Percentiles rank a stretch among this genome's conserved stretches.
These are phyloP conservation scores for Serripes groenlandicus DNA, from an alignment of 2,888 invertebrate genomes.

Conservation along the genomic window DNA sequence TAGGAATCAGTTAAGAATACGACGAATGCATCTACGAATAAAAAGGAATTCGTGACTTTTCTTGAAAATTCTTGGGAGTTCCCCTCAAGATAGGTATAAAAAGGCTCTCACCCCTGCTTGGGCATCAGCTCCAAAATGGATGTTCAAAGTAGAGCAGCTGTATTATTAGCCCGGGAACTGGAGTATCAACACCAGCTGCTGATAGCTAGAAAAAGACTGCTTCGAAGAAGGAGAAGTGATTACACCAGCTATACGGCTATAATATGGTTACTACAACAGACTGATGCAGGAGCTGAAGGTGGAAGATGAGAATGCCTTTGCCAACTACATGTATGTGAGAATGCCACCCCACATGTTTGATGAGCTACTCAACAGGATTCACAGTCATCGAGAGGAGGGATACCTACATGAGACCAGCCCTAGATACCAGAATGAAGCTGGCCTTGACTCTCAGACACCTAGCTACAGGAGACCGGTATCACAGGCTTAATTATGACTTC, in stretches of 20 bases:
- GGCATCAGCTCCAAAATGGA: conserved; percentile 26
- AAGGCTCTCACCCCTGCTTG: conserved; percentile 22
- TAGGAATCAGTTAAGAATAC: conserved; percentile 31
- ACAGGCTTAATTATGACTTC: too few relatives aligned
- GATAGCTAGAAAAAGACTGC: conserved; percentile 39
- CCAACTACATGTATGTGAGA: conserved; percentile 39
- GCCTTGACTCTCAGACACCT: conserved; percentile 32
- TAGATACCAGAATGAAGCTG: conserved; percentile 38
- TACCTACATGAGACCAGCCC: conserved; percentile 31
- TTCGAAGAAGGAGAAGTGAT: conserved; percentile 31
- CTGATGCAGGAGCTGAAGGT: conserved; percentile 37
- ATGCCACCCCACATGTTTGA: conserved; percentile 39
- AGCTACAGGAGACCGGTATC: too few relatives aligned
- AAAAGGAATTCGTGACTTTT: conserved; percentile 19
- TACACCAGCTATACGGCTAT: conserved; percentile 30
- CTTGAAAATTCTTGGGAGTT: conserved; percentile 24
- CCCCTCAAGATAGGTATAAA: conserved; percentile 24
- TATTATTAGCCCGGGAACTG: conserved; percentile 6
- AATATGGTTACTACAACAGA: conserved; percentile 42
- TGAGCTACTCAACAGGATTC: conserved; percentile 34
- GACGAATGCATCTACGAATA: conserved; percentile 36
- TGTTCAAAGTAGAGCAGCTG: conserved; percentile 23
- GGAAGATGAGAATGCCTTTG: conserved; percentile 30
- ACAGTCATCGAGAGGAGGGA: conserved; percentile 28
- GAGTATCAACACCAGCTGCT: conserved; percentile 37